Conservation (phyloP, 2,888 invertebrate species). For the Coecobrya sp. region DNA sequence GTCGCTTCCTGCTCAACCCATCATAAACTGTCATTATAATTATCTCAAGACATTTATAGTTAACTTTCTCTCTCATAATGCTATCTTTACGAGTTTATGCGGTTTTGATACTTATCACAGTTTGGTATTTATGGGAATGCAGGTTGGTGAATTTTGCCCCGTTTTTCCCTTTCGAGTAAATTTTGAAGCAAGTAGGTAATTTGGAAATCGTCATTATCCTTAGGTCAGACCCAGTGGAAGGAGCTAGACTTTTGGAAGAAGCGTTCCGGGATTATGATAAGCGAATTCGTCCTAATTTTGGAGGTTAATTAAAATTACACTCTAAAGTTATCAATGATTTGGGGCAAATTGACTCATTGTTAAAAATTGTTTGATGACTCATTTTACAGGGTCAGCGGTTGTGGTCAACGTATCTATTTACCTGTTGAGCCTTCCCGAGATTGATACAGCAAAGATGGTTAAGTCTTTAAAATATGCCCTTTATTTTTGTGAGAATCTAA, state of each 20-base stretch:
- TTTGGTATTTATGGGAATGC: not conserved
- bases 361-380: not conserved
- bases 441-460: slow-evolving; percentile 52
- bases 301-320: not conserved
- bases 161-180: too few species aligned
- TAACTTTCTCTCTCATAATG: not conserved
- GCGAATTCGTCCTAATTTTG: slow-evolving; percentile 60
- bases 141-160: too few species aligned
- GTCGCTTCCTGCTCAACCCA: not conserved
- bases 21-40: too few species aligned
- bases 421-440: slow-evolving; percentile 56
- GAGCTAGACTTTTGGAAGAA: slow-evolving; percentile 50
- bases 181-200: too few species aligned
- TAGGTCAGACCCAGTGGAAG: slow-evolving; percentile 56
- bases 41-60: too few species aligned
- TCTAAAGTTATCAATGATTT: too few species aligned
- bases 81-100: not conserved
- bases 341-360: too few species aligned
- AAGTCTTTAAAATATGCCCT: not conserved
- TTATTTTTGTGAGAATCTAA: not conserved
- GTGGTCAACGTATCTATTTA: slow-evolving; percentile 48
- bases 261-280: slow-evolving; percentile 60
- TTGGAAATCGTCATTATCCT: too few species aligned
- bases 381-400: slow-evolving; percentile 41
- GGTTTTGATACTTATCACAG: not conserved